phyloP scores from a whole-genome alignment of 2,113 vertebrate genomes.

The Blennius ocellaris region DNA sequence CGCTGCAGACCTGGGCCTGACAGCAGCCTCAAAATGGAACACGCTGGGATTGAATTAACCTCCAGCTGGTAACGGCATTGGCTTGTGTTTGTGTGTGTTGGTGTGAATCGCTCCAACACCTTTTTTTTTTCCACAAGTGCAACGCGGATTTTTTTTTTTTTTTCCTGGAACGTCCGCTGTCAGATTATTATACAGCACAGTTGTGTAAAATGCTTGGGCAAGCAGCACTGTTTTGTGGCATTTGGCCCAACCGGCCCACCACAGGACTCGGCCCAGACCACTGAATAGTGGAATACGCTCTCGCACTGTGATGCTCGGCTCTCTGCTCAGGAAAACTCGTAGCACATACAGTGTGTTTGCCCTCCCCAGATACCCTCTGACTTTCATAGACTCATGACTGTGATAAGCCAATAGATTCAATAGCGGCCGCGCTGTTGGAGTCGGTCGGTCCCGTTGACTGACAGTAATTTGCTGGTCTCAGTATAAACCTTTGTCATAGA shows the following conservation, averaged over 20 bases:
- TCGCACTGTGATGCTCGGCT: conserved; percentile 15
- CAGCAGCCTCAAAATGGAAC: conserved; percentile 76
- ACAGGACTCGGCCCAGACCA: conserved; percentile 37
- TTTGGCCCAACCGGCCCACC: conserved; percentile 50
- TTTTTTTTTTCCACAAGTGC: conserved; percentile 50
- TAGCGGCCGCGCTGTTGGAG: conserved; percentile 41
- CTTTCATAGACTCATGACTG: conserved; percentile 29
- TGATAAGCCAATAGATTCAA: conserved; percentile 46
- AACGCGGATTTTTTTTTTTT: conserved; percentile 53
- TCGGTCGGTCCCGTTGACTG: conserved; percentile 44
- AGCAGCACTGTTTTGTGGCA: conserved; percentile 49
- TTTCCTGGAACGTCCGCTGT: conserved; percentile 32
- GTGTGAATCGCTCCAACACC: conserved; percentile 54
- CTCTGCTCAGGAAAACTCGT: conserved; percentile 13
- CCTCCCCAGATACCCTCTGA: not conserved
- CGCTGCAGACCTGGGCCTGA: conserved; percentile 75
- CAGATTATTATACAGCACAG: conserved; percentile 42
- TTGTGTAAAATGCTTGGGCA: conserved; percentile 59
- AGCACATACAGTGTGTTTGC: conserved; percentile 7
- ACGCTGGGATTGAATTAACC: conserved; percentile 80
- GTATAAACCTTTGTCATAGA: conserved; percentile 67
- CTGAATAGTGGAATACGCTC: conserved; percentile 34
- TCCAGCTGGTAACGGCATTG: conserved; percentile 65
- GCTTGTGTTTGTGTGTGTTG: conserved; percentile 54
- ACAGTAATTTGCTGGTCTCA: conserved; percentile 68